Evolutionary conservation across 2,797 vertebrate species (phyloP).

Genomic region (Sphenodon punctatus): DNA sequence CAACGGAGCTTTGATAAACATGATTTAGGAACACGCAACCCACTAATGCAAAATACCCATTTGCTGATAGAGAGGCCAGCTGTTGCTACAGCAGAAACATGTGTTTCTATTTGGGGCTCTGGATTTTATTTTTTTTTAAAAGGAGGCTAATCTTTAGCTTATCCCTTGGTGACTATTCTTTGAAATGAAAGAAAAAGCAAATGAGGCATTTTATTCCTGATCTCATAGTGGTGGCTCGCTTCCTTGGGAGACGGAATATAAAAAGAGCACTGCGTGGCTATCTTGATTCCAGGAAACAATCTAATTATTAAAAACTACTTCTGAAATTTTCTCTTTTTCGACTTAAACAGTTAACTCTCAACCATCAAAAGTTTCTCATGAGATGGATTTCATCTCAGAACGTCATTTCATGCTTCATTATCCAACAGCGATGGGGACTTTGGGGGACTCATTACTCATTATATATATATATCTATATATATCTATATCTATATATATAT

Average conservation of each 20-base stretch:
- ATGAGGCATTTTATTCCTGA: background rate
- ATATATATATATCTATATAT: background rate
- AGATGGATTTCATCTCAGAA: slow-evolving; percentile 59
- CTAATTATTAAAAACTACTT: background rate
- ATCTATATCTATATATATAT: background rate
- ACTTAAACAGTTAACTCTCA: slow-evolving; percentile 40
- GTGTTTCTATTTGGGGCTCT: fast-evolving
- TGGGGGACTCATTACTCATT: slow-evolving; percentile 37
- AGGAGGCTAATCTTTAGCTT: background rate
- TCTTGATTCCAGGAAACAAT: background rate
- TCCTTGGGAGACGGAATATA: background rate
- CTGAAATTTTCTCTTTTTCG: slow-evolving; percentile 34
- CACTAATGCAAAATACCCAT: background rate
- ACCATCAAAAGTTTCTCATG: slow-evolving; percentile 45
- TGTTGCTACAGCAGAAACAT: background rate
- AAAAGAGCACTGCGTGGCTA: background rate
- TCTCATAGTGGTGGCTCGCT: background rate
- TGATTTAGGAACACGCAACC: background rate
- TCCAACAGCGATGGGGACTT: slow-evolving; percentile 48
- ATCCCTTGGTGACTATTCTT: background rate
- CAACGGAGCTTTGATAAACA: background rate
- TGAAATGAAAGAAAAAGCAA: background rate
- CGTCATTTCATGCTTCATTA: slow-evolving; percentile 67
- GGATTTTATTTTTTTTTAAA: background rate
- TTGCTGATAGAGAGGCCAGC: background rate